A percentile compares a stretch with the other conserved stretches of the same genome.
phyloP scores from a whole-genome alignment of 2,113 vertebrate species.

The Petromus typicus region DNA sequence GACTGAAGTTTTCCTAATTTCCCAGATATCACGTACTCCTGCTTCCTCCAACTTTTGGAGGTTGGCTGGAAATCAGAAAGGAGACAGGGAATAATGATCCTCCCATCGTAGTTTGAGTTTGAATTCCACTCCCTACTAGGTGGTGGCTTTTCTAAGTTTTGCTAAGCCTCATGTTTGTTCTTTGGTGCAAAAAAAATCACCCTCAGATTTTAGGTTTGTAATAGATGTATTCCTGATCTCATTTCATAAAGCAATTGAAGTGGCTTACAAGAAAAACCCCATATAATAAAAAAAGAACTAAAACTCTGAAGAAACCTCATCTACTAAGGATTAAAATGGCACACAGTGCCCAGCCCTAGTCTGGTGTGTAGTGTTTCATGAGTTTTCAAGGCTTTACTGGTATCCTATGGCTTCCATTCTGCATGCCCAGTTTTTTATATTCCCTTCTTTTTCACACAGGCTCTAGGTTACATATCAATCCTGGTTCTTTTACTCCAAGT shows the following conservation, averaged over 20 bases:
- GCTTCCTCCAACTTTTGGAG: neutral
- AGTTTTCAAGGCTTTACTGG: neutral
- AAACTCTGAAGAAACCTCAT: neutral
- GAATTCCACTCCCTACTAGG: neutral
- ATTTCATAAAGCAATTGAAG: neutral
- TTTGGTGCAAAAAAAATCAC: neutral
- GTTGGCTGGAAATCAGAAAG: neutral
- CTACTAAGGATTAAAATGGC: neutral
- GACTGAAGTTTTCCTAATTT: too few species aligned
- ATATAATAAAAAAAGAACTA: neutral
- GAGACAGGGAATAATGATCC: neutral
- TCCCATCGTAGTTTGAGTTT: neutral
- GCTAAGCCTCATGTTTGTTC: neutral
- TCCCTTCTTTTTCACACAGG: neutral
- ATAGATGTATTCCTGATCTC: neutral
- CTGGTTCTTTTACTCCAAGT: neutral
- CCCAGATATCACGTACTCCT: too few species aligned
- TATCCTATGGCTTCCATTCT: neutral
- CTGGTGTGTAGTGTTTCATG: neutral
- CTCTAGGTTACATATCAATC: neutral
- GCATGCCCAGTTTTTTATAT: neutral
- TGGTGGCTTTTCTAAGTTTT: neutral
- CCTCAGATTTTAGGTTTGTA: neutral
- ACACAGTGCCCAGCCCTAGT: neutral
- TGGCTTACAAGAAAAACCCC: neutral